phyloP scores from a whole-genome alignment of 1,140 invertebrate genomes.

The Patella vulgata region DNA sequence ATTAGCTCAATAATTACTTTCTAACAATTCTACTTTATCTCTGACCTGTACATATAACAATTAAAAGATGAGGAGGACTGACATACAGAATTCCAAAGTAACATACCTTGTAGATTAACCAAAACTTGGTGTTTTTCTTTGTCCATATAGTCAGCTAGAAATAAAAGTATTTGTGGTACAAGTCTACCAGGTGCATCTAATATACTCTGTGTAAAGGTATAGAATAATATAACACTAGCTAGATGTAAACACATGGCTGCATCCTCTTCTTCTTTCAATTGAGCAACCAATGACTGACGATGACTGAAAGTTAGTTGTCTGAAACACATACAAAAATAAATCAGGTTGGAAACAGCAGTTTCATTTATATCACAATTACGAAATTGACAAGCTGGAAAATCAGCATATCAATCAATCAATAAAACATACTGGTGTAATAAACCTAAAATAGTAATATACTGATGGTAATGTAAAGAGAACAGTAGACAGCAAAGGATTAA shows the following conservation, averaged over 20 bases:
- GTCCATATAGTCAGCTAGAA: constrained; percentile 77
- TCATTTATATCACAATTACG: not conserved
- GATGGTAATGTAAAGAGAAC: too few species aligned
- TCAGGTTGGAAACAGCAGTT: not conserved
- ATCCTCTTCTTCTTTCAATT: constrained; percentile 77
- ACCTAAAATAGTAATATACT: too few species aligned
- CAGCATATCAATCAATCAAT: too few species aligned
- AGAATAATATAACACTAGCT: constrained; percentile 82
- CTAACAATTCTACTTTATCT: too few species aligned
- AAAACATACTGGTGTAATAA: too few species aligned
- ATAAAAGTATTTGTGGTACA: constrained; percentile 81
- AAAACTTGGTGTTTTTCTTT: constrained; percentile 74
- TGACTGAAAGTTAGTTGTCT: constrained; percentile 79
- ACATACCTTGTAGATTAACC: constrained; percentile 79
- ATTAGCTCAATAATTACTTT: too few species aligned
- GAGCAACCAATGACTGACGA: constrained; percentile 81
- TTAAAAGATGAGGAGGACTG: too few species aligned
- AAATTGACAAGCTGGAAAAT: too few species aligned
- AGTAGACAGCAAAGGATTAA: too few species aligned
- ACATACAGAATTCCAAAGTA: too few species aligned
- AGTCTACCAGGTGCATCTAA: constrained; percentile 91
- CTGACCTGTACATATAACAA: too few species aligned
- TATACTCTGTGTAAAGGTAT: constrained; percentile 79
- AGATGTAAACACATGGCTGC: constrained; percentile 87
- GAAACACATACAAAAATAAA: constrained; percentile 26